phyloP scores from a whole-genome alignment of 2,888 invertebrate genomes.

The Heliconius ismenius region DNA sequence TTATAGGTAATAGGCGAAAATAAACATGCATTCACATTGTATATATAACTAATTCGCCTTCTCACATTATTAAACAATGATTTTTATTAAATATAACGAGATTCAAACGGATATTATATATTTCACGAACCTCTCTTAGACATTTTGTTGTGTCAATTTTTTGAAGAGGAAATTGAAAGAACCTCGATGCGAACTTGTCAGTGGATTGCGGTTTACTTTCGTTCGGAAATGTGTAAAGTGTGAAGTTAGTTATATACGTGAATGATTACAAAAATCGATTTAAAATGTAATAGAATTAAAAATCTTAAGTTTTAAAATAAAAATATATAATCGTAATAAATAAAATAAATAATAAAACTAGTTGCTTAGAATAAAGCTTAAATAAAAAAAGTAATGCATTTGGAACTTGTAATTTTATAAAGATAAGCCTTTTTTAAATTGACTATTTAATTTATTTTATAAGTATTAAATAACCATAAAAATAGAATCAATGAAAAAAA shows the following conservation, averaged over 20 bases:
- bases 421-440: no score
- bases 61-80: slow-evolving; percentile 46
- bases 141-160: slow-evolving; percentile 83
- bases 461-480: no score
- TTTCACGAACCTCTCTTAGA: slow-evolving; percentile 85
- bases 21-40: slow-evolving; percentile 54
- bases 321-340: not conserved
- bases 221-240: slow-evolving; percentile 40
- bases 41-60: slow-evolving; percentile 43
- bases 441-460: no score
- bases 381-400: not conserved
- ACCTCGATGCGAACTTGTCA: slow-evolving; percentile 60
- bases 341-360: not conserved
- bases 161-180: slow-evolving; percentile 73
- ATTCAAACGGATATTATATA: slow-evolving; percentile 74
- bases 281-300: not conserved
- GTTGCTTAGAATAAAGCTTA: not conserved
- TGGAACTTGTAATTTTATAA: no score
- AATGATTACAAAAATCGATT: not conserved
- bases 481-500: no score
- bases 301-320: not conserved
- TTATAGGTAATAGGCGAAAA: slow-evolving; percentile 55
- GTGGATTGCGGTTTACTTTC: slow-evolving; percentile 37
- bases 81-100: slow-evolving; percentile 55
- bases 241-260: slow-evolving; percentile 35